A percentile compares a stretch with the other conserved stretches of the same genome.
Conservation (phyloP, 2,888 invertebrate genomes). For the Ryuthela nishihirai region DNA sequence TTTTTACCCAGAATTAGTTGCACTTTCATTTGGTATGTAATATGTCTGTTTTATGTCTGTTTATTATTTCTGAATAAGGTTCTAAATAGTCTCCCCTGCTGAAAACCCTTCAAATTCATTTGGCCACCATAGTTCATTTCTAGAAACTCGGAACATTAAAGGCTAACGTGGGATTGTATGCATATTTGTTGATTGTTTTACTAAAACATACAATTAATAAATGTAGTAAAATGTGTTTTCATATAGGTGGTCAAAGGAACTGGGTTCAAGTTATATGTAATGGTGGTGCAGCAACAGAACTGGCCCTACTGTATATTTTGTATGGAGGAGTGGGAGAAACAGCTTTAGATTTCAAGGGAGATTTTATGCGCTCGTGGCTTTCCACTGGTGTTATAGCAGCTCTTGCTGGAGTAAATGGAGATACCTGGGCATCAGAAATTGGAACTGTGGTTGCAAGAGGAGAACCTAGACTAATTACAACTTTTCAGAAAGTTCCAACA, state of each 20-base stretch:
- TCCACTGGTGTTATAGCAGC: conserved; percentile 71
- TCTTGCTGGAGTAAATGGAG: conserved; percentile 77
- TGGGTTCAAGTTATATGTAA: conserved; percentile 90
- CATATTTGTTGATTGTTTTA: no score
- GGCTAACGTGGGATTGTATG: no score
- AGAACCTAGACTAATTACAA: conserved; percentile 71
- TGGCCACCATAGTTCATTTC: no score
- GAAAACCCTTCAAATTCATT: no score
- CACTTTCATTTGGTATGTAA: no score
- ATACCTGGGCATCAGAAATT: conserved; percentile 87
- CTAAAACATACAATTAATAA: background rate
- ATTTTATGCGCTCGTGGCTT: conserved; percentile 72
- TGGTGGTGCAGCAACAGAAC: conserved; percentile 77
- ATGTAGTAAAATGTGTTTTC: conserved; percentile 31
- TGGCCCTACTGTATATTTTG: conserved; percentile 70
- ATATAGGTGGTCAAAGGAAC: conserved; percentile 74
- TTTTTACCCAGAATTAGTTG: no score
- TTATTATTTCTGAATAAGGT: no score
- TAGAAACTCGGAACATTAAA: no score
- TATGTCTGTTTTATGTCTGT: no score
- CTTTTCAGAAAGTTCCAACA: conserved; percentile 68
- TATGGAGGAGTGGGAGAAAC: conserved; percentile 70
- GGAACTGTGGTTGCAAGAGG: conserved; percentile 67
- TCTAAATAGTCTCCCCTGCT: no score
- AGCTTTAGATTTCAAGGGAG: conserved; percentile 69